Base-by-base conservation (phyloP, 2,797 vertebrate species). In the Glyptemys insculpta region DNA sequence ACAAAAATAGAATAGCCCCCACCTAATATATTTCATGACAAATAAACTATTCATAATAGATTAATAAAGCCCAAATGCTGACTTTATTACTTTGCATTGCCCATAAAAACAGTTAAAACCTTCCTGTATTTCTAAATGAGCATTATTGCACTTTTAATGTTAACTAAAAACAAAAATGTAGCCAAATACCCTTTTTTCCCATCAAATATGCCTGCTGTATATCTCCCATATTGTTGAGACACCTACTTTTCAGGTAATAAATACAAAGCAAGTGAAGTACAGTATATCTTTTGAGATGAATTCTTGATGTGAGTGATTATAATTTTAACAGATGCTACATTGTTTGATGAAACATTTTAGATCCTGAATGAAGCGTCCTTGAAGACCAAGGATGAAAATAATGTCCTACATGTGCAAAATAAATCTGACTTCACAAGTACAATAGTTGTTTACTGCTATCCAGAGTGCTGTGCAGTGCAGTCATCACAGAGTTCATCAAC, bases 401-500 rank as follows among this genome's bases (percentile, higher is more conserved):
- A 91, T 95, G 87, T 93, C 86, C 90, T 98, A 90, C 87, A 93
- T 92, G 93, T 96, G 93, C 56, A 95, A 97, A 98, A 97, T 95
- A 96, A 91, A 97, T 96, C 89, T 96, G 76, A 92, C 87, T 98
- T 97, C 72, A 97, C 79, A 97, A 97, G 96, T 95, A 92, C 91
- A 97, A 74, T 76, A 93, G 84, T 88, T 91, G 74, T 96, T 97
- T 97, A 95, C 82, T 91, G 57, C 91, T 97, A 94, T 79, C 95
- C 83, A 94, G 95, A 97, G 93, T 94, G 93, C 74, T 86, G 65
- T 96, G 86, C 68, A 90, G 90, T 79, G 83, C 85, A 94, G 88
- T 93, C 89, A 95, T 86, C 95, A 86, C 86, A 83, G 83, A 96
- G 83, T 96, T 95, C 96, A 96, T 96, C 96, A 96, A 87, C 79